Evolutionary conservation across 2,797 vertebrate genomes (phyloP).

Genomic region (Hephaestus fuliginosus): DNA sequence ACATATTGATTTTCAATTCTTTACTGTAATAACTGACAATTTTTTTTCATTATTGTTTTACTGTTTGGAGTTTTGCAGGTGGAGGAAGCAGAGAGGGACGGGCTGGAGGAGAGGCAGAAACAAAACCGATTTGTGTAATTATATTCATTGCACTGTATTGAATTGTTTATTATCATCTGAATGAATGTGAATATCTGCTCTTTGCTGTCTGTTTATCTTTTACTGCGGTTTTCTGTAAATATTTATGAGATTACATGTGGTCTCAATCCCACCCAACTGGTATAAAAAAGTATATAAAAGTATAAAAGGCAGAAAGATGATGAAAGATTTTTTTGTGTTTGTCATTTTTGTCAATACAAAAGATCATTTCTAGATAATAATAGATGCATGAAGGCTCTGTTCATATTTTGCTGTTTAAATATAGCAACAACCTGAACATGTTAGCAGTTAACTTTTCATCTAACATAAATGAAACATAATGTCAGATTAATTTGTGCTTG

Average conservation of each 20-base stretch:
- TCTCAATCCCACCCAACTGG: not conserved
- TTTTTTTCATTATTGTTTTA: not conserved
- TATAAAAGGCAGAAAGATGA: not conserved
- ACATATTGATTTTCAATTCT: not conserved
- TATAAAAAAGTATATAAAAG: not conserved
- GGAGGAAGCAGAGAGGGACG: not conserved
- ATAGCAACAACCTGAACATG: slow-evolving; percentile 45
- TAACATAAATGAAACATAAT: slow-evolving; percentile 49
- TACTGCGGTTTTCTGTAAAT: not conserved
- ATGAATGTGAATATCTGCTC: not conserved
- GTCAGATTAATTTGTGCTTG: slow-evolving; percentile 49
- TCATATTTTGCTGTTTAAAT: slow-evolving; percentile 50
- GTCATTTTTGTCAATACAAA: slow-evolving; percentile 7
- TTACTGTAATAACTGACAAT: not conserved
- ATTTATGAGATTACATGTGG: not conserved
- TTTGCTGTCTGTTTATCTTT: not conserved
- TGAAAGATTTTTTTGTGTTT: not conserved
- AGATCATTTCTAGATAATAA: slow-evolving; percentile 28
- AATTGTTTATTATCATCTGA: slow-evolving; percentile 16
- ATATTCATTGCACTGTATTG: not conserved
- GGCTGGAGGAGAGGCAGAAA: not conserved
- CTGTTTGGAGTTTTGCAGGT: not conserved
- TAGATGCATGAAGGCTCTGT: slow-evolving; percentile 21
- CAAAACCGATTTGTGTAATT: slow-evolving; percentile 2
- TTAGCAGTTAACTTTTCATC: slow-evolving; percentile 57